Base-by-base conservation (phyloP, 2,888 invertebrate genomes). In the Sminthurinus aureus region DNA sequence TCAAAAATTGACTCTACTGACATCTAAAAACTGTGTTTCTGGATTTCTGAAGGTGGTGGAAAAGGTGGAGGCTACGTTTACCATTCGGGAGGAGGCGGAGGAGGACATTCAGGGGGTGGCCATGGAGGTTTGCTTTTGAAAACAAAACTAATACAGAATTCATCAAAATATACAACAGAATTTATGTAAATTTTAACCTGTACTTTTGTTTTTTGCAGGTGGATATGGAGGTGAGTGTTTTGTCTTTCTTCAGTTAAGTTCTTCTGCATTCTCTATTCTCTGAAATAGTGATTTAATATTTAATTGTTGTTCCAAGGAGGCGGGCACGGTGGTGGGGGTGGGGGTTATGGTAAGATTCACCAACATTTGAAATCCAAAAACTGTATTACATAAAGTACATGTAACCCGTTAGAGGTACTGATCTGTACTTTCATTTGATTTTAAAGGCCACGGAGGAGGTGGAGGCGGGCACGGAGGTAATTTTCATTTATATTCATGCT, bases 51-150 rank as follows among this genome's bases (percentile, higher is more conserved):
- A n/a, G 77, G 77, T 0, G 78, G 77, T 13, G 77, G 76, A 15
- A 51, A 66, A 0, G 52, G 74, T n/a, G 64, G 74, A 2, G 79
- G 79, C 0, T 24, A 26, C 2, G 78, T 67, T 18, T 13, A 69
- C 52, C 71, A 73, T 24, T 64, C 64, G 38, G 82, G 82, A 38
- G 13, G 67, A 15, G 80, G 71, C 8, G 81, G 81, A 81, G 81
- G 81, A 8, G 74, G 74, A 20, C 38, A 58, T 20, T 73, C 74
- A 38, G 81, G 81, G 24, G 51, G 74, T 51, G 74, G 74, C n/a
- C n/a, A 71, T 71, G 69, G 69, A 71, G 80, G 71, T 75, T n/a
- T n/a, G n/a, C n/a, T n/a, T n/a, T n/a, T n/a, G n/a, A n/a, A n/a
- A n/a, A n/a, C n/a, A n/a, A n/a, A n/a, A n/a, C n/a, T n/a, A n/a